phyloP scores from a whole-genome alignment of 2,888 invertebrate genomes.

The Neocrepidodera transversa region DNA sequence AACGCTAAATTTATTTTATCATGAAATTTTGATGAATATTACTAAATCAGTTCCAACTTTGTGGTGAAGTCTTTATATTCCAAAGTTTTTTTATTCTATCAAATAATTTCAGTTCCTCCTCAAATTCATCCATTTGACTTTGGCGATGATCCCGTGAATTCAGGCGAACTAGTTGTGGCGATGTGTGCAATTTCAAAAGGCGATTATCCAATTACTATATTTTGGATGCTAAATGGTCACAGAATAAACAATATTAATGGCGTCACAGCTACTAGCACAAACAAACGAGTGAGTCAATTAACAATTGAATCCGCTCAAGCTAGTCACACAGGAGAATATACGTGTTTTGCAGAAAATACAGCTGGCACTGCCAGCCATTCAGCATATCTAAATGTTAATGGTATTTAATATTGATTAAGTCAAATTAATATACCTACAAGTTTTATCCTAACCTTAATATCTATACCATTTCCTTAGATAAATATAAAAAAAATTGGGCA shows the following conservation, averaged over 20 bases:
- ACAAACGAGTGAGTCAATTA: conserved; percentile 64
- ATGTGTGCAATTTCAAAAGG: conserved; percentile 77
- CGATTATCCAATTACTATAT: conserved; percentile 78
- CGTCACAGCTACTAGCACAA: conserved; percentile 65
- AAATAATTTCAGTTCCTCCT: conserved; percentile 69
- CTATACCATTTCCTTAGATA: too few relatives aligned
- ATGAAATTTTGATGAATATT: too few relatives aligned
- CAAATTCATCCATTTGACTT: conserved; percentile 81
- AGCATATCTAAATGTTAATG: conserved; percentile 72
- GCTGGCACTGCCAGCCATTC: conserved; percentile 72
- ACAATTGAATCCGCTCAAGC: conserved; percentile 63
- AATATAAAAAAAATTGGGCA: too few relatives aligned
- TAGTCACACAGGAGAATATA: conserved; percentile 62
- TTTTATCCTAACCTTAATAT: conserved; percentile 40
- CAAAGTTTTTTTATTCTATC: not conserved
- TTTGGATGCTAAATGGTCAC: conserved; percentile 70
- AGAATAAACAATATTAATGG: conserved; percentile 63
- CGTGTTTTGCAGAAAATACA: conserved; percentile 71
- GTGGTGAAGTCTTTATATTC: too few relatives aligned
- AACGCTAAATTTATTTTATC: too few relatives aligned
- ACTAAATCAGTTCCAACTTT: too few relatives aligned
- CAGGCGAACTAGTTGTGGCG: conserved; percentile 53
- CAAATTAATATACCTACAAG: not conserved
- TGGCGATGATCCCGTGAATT: conserved; percentile 70
- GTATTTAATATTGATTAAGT: conserved; percentile 57